Evolutionary conservation across 2,888 invertebrate species (phyloP).

Genomic region (Dichetophora obliterata): DNA sequence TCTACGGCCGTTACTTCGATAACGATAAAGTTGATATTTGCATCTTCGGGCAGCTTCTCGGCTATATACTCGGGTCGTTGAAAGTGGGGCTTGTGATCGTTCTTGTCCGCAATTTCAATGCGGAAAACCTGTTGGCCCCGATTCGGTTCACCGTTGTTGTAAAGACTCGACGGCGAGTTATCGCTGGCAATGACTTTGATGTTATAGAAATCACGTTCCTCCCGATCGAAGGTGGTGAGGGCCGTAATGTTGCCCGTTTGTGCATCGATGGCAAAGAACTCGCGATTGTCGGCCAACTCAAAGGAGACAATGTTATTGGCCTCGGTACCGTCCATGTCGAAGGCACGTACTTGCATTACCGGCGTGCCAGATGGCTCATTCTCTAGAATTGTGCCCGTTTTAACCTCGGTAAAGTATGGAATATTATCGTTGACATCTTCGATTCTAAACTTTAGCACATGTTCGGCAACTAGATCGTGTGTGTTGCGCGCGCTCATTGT

Average conservation of each 20-base stretch:
- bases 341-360: conserved; percentile 88
- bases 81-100: conserved; percentile 94
- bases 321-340: conserved; percentile 87
- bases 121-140: conserved; percentile 84
- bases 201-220: conserved; percentile 85
- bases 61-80: conserved; percentile 81
- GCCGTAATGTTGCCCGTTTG: conserved; percentile 92
- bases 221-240: conserved; percentile 85
- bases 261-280: conserved; percentile 86
- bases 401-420: conserved; percentile 85
- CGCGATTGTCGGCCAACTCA: conserved; percentile 77
- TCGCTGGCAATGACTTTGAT: conserved; percentile 93
- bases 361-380: conserved; percentile 86
- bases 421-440: conserved; percentile 93
- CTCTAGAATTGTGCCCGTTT: conserved; percentile 86
- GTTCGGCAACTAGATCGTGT: conserved; percentile 83
- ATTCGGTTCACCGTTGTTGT: conserved; percentile 78
- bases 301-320: conserved; percentile 87
- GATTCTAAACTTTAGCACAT: conserved; percentile 82
- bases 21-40: conserved; percentile 85
- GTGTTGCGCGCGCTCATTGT: conserved; percentile 88
- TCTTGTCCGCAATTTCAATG: conserved; percentile 94
- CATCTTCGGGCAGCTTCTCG: conserved; percentile 84
- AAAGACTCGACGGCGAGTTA: conserved; percentile 86
- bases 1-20: conserved; percentile 91